A percentile compares a stretch with the other conserved stretches of the same genome.
Conservation (phyloP, 2,888 invertebrate genomes). For the Trypoxylon attenuatum region DNA sequence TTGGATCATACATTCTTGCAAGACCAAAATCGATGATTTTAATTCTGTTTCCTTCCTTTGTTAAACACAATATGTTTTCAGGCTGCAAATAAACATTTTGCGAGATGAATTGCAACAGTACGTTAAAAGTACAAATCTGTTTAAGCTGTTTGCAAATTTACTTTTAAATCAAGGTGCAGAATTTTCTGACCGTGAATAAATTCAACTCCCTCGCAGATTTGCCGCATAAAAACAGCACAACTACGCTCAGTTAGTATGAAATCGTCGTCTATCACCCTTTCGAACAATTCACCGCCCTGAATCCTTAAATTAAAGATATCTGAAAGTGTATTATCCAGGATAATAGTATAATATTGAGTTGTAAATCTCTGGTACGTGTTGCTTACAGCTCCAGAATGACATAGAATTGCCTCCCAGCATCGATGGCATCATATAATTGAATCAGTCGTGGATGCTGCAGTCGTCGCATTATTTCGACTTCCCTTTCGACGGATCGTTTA, state of each 20-base stretch:
- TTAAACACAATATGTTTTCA: constrained; percentile 97
- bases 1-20: constrained; percentile 93
- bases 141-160: constrained; percentile 73
- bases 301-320: constrained; percentile 80
- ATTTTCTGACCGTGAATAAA: constrained; percentile 98
- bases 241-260: constrained; percentile 97
- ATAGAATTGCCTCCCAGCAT: constrained; percentile 94
- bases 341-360: too few species aligned
- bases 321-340: neutral
- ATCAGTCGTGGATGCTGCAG: constrained; percentile 96
- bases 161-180: constrained; percentile 98
- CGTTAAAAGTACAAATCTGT: too few species aligned
- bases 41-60: constrained; percentile 96
- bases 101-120: constrained; percentile 10
- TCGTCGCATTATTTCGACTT: constrained; percentile 96
- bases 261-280: constrained; percentile 98
- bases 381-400: constrained; percentile 98
- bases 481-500: constrained; percentile 92
- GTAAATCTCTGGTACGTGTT: neutral
- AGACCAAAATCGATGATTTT: constrained; percentile 99
- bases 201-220: constrained; percentile 98
- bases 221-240: constrained; percentile 97
- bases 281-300: constrained; percentile 98
- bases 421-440: constrained; percentile 98
- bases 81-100: constrained; percentile 86